Base-by-base conservation (phyloP, 2,113 vertebrate genomes). In the Isichthys henryi region DNA sequence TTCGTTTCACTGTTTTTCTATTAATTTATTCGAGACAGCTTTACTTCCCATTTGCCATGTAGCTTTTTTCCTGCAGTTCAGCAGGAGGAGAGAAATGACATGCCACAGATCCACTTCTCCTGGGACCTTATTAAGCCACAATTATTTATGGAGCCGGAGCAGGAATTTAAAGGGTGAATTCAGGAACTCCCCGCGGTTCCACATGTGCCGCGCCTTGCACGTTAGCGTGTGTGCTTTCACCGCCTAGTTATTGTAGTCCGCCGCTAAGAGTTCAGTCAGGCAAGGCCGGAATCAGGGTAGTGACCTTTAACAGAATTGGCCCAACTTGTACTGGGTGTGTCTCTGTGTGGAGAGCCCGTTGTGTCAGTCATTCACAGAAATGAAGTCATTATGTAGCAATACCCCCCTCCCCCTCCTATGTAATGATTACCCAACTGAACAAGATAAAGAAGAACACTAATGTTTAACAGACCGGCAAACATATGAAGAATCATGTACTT, bases 131-230 rank as follows among this genome's bases (percentile, higher is more conserved):
- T 84, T 84, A 84, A 84, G 82, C 23, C 82, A 48, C 48, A 87
- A 87, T 87, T 87, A 53, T 87, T 87, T 53, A 87, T 53, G 85
- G 31, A 56, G 49, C 15, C 50, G 85, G 27, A 87, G 85, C 85
- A 39, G 46, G 35, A 87, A 56, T 87, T 56, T 87, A 56, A 56
- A 87, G 27, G n/a, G n/a, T 88, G 66, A 88, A 80, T 31, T 52
- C 13, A 80, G 43, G 17, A 87, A 53, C 31, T 86, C 45, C 83
- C 74, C 10, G 13, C 49, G 17, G 43, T 0, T 70, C 35, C 23
- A 15, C 17, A 5, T 88, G n/a, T 52, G 46, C 48, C 62, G 3
- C 62, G 4, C 62, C 62, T 70, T 11, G 62, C 27, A 13, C 27
- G 62, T 11, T 31, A 13, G 10, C 62, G 27, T 31, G 88, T 66